Evolutionary conservation across 2,113 vertebrate genomes (phyloP).

Genomic region (Apistogramma diplotaenia): DNA sequence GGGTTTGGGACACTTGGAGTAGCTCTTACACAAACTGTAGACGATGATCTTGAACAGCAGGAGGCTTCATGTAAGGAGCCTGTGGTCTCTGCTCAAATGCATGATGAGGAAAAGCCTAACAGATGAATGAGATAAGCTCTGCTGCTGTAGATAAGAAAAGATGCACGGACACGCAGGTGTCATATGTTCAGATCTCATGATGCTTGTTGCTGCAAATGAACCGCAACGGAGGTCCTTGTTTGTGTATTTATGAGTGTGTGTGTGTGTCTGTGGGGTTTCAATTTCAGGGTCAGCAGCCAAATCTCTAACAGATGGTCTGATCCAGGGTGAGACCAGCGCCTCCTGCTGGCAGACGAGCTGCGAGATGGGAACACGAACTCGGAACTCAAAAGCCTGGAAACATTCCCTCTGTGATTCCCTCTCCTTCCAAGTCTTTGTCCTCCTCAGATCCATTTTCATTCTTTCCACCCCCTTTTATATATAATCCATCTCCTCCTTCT

Average conservation of each 20-base stretch:
- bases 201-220: conserved; percentile 6
- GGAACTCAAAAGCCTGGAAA: not conserved
- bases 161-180: not conserved
- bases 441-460: not conserved
- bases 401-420: not conserved
- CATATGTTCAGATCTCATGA: conserved; percentile 6
- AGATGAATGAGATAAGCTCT: not conserved
- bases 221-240: not conserved
- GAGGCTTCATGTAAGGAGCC: not conserved
- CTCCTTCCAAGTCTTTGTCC: not conserved
- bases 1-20: too few species aligned
- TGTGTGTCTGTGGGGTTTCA: not conserved
- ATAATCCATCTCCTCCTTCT: not conserved
- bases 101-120: not conserved
- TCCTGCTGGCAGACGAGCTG: conserved; percentile 55
- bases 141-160: not conserved
- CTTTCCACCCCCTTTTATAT: not conserved
- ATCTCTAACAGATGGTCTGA: conserved; percentile 55
- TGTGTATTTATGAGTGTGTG: conserved; percentile 11
- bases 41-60: not conserved
- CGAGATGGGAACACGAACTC: not conserved
- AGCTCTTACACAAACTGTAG: not conserved
- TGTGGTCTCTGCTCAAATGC: not conserved
- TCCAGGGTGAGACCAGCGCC: conserved; percentile 41
- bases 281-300: conserved; percentile 58